phyloP scores from a whole-genome alignment of 2,113 vertebrate genomes.

The Thunnus thynnus region DNA sequence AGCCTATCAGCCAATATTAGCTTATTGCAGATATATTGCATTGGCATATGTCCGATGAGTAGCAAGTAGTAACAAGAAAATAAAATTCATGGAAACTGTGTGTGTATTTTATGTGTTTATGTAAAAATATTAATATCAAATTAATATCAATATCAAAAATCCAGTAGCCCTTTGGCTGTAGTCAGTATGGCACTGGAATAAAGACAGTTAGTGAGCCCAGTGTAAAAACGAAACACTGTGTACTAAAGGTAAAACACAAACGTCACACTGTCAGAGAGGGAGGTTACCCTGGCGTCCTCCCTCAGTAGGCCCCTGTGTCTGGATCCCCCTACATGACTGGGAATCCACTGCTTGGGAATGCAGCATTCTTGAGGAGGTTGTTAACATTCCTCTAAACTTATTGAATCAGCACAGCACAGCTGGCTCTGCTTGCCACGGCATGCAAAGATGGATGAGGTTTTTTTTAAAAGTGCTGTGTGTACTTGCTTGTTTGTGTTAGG shows the following conservation, averaged over 20 bases:
- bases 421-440: slow-evolving; percentile 67
- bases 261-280: slow-evolving; percentile 14
- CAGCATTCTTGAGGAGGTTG: slow-evolving; percentile 78
- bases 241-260: slow-evolving; percentile 17
- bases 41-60: too few species aligned
- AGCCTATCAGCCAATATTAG: too few species aligned
- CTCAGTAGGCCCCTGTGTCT: slow-evolving; percentile 54
- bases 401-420: slow-evolving; percentile 77
- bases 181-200: not conserved
- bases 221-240: not conserved
- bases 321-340: slow-evolving; percentile 61
- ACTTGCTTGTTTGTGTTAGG: slow-evolving; percentile 50
- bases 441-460: slow-evolving; percentile 54
- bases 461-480: slow-evolving; percentile 32
- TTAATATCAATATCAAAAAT: too few species aligned
- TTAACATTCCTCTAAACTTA: slow-evolving; percentile 78
- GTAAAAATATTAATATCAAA: too few species aligned
- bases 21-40: too few species aligned
- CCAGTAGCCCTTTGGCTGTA: not conserved
- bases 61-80: too few species aligned
- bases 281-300: slow-evolving; percentile 46
- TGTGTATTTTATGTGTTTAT: not conserved
- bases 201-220: not conserved
- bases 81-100: too few species aligned
- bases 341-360: slow-evolving; percentile 65